Base-by-base conservation (phyloP, 2,113 vertebrate genomes). In the Lichenostomus cassidix region DNA sequence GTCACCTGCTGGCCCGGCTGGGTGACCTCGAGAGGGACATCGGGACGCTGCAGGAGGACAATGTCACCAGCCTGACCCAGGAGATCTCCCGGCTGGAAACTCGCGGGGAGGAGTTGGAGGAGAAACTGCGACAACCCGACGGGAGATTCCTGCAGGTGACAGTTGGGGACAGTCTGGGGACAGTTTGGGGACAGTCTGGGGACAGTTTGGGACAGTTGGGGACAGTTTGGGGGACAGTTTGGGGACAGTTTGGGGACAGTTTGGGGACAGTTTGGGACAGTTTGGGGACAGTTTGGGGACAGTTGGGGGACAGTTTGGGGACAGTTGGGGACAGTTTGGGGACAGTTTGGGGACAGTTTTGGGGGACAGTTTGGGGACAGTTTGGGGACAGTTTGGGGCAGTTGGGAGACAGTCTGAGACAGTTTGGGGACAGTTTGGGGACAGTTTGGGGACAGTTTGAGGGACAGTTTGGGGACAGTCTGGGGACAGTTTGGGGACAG, bases 141-240 rank as follows among this genome's bases (percentile, higher is more conserved):
- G 56, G 78, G 2, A 65, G 91, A 37, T 96, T 98, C 49, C 85
- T 98, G 92, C 91, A 95, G 98, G 98, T 98, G 81, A 94, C 90
- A 22, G n/a, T n/a, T n/a, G n/a, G n/a, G n/a, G n/a, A n/a, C n/a
- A n/a, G n/a, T n/a, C n/a, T n/a, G n/a, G 46, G 11, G 39, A 15
- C 56, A 19, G 15, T 16, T n/a, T 35, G 5, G 53, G 42, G 18
- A 16, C n/a, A 1, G 1, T 13, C n/a, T n/a, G n/a, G n/a, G n/a
- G n/a, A n/a, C n/a, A 1, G 33, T 1, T 28, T 33, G 1, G 17
- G n/a, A n/a, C n/a, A n/a, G n/a, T n/a, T n/a, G n/a, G n/a, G n/a
- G n/a, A n/a, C n/a, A n/a, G n/a, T n/a, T n/a, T n/a, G n/a, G n/a
- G 46, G 11, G 39, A 15, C 56, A 19, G 15, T 16, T n/a, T 35